These are phyloP conservation scores for Paratrypauchen microcephalus DNA, from an alignment of 2,797 vertebrate genomes.

Conservation along the genomic window DNA sequence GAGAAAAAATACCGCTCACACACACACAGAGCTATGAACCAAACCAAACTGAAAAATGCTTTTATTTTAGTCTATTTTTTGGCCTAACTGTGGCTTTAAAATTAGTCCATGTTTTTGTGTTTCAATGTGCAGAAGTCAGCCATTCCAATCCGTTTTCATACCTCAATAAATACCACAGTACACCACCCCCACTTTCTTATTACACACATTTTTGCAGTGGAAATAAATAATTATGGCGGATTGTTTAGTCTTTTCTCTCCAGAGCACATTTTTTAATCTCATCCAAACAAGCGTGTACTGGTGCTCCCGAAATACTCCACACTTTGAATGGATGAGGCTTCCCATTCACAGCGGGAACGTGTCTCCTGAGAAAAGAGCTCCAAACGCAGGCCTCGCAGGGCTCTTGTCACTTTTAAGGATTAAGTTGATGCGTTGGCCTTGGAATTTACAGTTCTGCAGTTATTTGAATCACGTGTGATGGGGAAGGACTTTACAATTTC, in stretches of 20 bases:
- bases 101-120: too few relatives aligned
- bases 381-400: constrained; percentile 34
- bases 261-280: constrained; percentile 57
- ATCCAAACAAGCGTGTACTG: constrained; percentile 44
- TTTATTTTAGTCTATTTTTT: too few relatives aligned
- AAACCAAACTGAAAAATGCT: too few relatives aligned
- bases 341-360: constrained; percentile 51
- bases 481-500: constrained; percentile 14
- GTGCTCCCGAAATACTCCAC: constrained; percentile 58
- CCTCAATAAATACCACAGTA: neutral
- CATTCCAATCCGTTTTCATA: too few relatives aligned
- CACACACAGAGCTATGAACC: too few relatives aligned
- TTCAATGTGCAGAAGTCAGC: too few relatives aligned
- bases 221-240: constrained; percentile 48
- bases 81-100: too few relatives aligned
- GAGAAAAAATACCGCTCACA: too few relatives aligned
- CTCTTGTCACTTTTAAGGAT: constrained; percentile 36
- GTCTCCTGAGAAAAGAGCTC: constrained; percentile 45
- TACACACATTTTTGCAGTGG: neutral
- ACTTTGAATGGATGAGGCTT: constrained; percentile 50
- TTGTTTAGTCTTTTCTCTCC: constrained; percentile 40
- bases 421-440: constrained; percentile 33
- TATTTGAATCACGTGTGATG: constrained; percentile 12
- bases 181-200: neutral
- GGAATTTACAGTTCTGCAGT: constrained; percentile 26